Percentiles rank a stretch among this genome's conserved stretches.
Conservation (phyloP, 2,888 invertebrate genomes). For the Laothoe populi region DNA sequence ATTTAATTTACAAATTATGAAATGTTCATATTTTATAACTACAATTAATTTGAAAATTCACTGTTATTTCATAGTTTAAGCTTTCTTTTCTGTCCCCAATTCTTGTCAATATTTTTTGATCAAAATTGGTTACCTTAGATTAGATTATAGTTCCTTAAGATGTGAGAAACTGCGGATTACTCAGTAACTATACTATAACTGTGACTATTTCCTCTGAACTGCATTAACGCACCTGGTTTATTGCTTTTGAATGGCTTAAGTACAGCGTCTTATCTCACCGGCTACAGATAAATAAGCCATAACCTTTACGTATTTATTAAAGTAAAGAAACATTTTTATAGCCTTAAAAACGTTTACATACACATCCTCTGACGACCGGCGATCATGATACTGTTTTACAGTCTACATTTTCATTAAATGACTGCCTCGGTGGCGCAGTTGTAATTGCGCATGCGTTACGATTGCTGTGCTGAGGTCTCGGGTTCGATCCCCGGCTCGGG, state of each 20-base stretch:
- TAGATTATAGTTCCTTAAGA: not conserved
- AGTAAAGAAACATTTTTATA: constrained; percentile 13
- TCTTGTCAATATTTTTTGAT: not conserved
- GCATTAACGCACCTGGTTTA: constrained; percentile 8
- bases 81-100: no score
- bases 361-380: not conserved
- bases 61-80: no score
- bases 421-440: no score
- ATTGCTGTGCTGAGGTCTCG: no score
- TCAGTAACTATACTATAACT: not conserved
- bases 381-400: not conserved
- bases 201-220: not conserved
- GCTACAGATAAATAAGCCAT: constrained; percentile 15
- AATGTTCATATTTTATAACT: no score
- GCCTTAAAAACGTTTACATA: constrained; percentile 13
- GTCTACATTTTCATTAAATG: not conserved
- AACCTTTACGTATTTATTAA: constrained; percentile 18
- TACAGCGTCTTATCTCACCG: constrained; percentile 2
- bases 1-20: no score
- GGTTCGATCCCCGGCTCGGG: no score
- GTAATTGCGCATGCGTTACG: no score
- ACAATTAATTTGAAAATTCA: no score
- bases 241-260: constrained; percentile 15
- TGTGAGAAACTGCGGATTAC: not conserved
- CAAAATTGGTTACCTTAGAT: not conserved